Conservation (phyloP, 2,113 vertebrate genomes). For the Phrynosoma platyrhinos region DNA sequence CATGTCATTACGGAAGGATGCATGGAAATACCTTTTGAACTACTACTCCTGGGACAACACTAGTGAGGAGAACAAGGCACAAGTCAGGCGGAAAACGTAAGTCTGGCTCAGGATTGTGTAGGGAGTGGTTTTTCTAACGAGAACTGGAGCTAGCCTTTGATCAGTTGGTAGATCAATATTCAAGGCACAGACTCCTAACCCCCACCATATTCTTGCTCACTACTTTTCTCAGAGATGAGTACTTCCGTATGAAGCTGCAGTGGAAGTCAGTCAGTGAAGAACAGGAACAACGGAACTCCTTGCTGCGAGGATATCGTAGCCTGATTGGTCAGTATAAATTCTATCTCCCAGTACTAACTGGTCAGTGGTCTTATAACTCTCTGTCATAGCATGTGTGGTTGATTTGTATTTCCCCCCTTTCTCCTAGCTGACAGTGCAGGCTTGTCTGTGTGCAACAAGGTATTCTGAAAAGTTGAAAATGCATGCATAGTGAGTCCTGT, state of each 20-base stretch:
- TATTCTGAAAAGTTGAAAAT: not conserved
- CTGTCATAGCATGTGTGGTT: not conserved
- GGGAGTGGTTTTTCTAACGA: not conserved
- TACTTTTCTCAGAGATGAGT: constrained; percentile 82
- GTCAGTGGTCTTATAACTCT: not conserved
- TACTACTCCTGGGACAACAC: constrained; percentile 90
- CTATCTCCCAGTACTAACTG: not conserved
- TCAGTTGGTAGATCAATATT: not conserved
- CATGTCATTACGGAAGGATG: constrained; percentile 82
- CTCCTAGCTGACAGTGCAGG: not conserved
- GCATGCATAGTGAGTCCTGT: not conserved
- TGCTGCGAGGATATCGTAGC: constrained; percentile 88
- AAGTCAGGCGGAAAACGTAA: constrained; percentile 86
- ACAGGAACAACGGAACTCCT: constrained; percentile 91
- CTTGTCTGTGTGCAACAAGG: no score
- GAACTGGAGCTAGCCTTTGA: not conserved
- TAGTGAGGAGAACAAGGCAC: constrained; percentile 81
- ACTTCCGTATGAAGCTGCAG: constrained; percentile 94
- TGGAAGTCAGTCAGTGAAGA: constrained; percentile 92
- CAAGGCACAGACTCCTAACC: not conserved
- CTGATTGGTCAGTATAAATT: constrained; percentile 82
- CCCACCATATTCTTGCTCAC: accelerated
- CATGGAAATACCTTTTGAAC: constrained; percentile 91
- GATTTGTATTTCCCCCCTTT: not conserved
- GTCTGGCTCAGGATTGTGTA: constrained; percentile 33